Base-by-base conservation (phyloP, 2,113 vertebrate species). In the Pollachius pollachius region DNA sequence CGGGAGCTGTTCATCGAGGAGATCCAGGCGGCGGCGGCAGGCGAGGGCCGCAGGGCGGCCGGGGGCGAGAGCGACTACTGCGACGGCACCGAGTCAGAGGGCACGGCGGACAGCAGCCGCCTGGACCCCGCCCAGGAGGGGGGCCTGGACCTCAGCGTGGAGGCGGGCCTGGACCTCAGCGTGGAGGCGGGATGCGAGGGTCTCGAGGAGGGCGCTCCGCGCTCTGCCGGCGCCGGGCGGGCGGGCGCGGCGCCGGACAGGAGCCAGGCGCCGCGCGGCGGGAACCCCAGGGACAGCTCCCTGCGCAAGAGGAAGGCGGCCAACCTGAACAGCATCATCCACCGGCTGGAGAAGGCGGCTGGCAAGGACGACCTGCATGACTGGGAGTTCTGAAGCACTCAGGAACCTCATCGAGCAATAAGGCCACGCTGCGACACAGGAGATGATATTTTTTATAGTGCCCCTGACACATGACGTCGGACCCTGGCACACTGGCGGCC, bases 321-420 rank as follows among this genome's bases (percentile, higher is more conserved):
- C 30, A 96, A 96, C 90, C 93, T 96, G 88, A 96, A 96, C 93
- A 96, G 92, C 93, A 96, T 96, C 84, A 96, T 96, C 89, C 94
- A 96, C 89, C 94, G 95, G 76, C 77, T 96, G 89, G 95, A 96
- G 92, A 95, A 95, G 82, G 95, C 94, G 0, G 95, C 94, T 15
- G 95, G 94, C 80, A 93, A 94, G 23, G 94, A 96, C 79, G 95
- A 96, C 88, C 92, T 94, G 79, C 91, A 91, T 21, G 95, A 95
- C 85, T 95, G 94, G 95, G 94, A 96, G 89, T 96, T 95, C 92
- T 95, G 92, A 94, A 85, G 81, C 17, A 12, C 34, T 48, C 68
- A 60, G 52, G 6, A 17, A 54, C 71, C 27, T 64, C 58, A 1
- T 13, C 9, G 12, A 48, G 41, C 41, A 48, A 48, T 48, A 48